Evolutionary conservation across 2,797 vertebrate genomes (phyloP), one percentile per base, ranked within the genome.

Genomic region (Erithacus rubecula): DNA sequence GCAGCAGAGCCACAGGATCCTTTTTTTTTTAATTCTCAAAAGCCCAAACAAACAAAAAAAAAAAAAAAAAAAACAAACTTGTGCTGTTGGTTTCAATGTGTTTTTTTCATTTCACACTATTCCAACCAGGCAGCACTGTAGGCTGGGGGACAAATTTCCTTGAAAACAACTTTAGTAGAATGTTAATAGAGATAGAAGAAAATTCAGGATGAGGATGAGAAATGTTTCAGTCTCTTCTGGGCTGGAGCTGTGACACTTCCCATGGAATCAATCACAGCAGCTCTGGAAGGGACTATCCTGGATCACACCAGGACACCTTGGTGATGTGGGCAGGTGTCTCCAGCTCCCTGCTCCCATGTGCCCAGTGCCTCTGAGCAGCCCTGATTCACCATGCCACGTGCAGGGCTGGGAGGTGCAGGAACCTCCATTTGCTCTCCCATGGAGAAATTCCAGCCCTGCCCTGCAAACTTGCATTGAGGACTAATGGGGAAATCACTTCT

Each of bases 251-350:
- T 37, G 86, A 90, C 47, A 46, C 29, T 83, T 92, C 60, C 72
- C 29, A 3, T 30, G 72, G 72, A 90, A 91, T 91, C 58, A 41
- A 34, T 76, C 89, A 47, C 22, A 43, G 85, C 63, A 82, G 80
- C 67, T 84, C 83, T 36, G 82, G 72, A 92, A 79, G 37, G 53
- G 29, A 47, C 69, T 53, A 58, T 75, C 59, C 89, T 77, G 65
- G n/a, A 52, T 58, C 13, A 10, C 68, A 32, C 1, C 3, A 4
- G 34, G 59, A 70, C 8, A 1, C 0, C 0, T 0, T 52, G 68
- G 67, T n/a, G 75, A 52, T 2, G 15, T 5, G 26, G 18, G 0
- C 41, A 26, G 0, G 0, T 20, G 49, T 51, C 46, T 58, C 43
- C 91, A 67, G 65, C 85, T 83, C 69, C 18, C 83, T 44, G 69